Evolutionary conservation across 2,113 vertebrate genomes (phyloP).

Genomic region (Mystacornis crossleyi): DNA sequence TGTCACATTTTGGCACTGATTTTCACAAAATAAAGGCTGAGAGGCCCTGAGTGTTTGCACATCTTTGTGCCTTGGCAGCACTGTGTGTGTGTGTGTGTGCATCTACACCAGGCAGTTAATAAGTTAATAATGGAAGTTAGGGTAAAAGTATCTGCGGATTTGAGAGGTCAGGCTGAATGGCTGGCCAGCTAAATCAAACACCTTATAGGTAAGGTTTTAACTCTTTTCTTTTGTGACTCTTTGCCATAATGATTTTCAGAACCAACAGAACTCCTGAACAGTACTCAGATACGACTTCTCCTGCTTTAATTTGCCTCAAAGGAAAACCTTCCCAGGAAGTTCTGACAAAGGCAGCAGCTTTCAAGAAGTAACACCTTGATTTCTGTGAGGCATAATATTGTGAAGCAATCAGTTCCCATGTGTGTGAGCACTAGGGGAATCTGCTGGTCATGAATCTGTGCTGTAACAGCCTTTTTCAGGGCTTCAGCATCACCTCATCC

Average conservation of each 20-base stretch:
- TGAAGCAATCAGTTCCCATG: background rate
- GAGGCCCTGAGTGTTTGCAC: background rate
- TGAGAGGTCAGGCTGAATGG: background rate
- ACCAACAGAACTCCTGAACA: background rate
- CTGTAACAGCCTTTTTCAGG: background rate
- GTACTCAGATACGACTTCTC: background rate
- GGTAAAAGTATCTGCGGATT: background rate
- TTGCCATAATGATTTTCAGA: background rate
- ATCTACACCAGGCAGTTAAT: background rate
- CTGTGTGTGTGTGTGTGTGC: no score
- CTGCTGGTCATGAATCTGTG: background rate
- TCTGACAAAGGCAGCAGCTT: background rate
- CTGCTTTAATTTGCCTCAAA: background rate
- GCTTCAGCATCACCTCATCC: background rate
- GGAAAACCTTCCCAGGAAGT: background rate
- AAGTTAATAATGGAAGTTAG: background rate
- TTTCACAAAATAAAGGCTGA: background rate
- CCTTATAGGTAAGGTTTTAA: background rate
- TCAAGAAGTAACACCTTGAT: background rate
- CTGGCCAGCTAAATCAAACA: background rate
- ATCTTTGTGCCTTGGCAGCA: background rate
- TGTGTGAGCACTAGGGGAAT: background rate
- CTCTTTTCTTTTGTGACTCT: background rate
- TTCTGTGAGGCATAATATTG: background rate
- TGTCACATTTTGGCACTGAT: background rate